A percentile compares a stretch with the other conserved stretches of the same genome.
phyloP scores from a whole-genome alignment of 2,797 vertebrate genomes.

The Acipenser ruthenus region DNA sequence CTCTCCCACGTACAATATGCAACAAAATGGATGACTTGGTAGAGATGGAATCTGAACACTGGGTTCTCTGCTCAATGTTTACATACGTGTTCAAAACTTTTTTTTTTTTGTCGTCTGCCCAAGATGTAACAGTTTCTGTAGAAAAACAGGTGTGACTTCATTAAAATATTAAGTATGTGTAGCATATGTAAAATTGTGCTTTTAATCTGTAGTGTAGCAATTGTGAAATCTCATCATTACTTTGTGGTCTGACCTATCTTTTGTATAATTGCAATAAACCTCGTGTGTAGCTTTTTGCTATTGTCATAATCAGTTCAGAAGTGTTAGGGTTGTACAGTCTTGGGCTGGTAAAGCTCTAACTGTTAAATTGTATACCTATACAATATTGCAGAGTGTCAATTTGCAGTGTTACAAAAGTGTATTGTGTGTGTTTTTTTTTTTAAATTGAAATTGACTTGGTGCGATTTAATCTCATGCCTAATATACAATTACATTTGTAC shows the following conservation, averaged over 20 bases:
- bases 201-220: constrained; percentile 77
- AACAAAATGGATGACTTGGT: constrained; percentile 87
- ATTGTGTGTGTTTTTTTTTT: constrained; percentile 18
- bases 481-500: too few species aligned
- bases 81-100: constrained; percentile 74
- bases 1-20: constrained; percentile 60
- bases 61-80: constrained; percentile 78
- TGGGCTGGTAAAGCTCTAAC: constrained; percentile 35
- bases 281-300: constrained; percentile 66
- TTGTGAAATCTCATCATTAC: constrained; percentile 61
- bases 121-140: constrained; percentile 67
- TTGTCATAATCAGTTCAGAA: constrained; percentile 23
- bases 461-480: background rate
- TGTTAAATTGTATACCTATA: constrained; percentile 25
- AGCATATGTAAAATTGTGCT: constrained; percentile 79
- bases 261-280: constrained; percentile 76
- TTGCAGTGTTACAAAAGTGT: constrained; percentile 50
- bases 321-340: constrained; percentile 42
- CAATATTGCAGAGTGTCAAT: constrained; percentile 37
- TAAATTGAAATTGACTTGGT: background rate
- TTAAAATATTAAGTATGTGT: constrained; percentile 62
- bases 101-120: constrained; percentile 69
- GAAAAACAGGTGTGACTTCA: constrained; percentile 60
- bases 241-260: constrained; percentile 70
- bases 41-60: constrained; percentile 72